phyloP scores from a whole-genome alignment of 2,113 vertebrate species.

The Galemys pyrenaicus region DNA sequence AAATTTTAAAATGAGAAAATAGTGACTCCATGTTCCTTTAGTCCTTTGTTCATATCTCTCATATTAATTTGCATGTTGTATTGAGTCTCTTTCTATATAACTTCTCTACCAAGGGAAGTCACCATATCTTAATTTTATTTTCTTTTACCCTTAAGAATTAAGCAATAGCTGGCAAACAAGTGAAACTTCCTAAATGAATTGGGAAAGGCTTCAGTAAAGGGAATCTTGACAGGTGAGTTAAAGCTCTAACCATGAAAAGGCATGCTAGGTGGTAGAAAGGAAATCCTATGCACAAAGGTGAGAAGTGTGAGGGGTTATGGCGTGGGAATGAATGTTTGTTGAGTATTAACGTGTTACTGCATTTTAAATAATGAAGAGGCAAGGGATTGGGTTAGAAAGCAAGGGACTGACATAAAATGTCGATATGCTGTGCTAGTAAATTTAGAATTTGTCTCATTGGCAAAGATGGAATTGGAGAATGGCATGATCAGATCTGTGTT shows the following conservation, averaged over 20 bases:
- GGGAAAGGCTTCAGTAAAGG: not conserved
- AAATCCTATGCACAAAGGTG: not conserved
- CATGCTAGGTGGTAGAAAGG: not conserved
- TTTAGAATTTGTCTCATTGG: not conserved
- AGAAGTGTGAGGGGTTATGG: not conserved
- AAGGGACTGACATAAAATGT: not conserved
- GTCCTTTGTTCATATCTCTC: not conserved
- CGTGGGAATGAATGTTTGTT: not conserved
- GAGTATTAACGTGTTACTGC: not conserved
- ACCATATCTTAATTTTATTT: not conserved
- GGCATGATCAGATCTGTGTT: not conserved
- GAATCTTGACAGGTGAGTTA: not conserved
- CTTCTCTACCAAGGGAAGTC: not conserved
- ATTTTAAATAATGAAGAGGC: not conserved
- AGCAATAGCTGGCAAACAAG: not conserved
- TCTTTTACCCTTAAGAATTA: not conserved
- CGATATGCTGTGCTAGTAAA: not conserved
- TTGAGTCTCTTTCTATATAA: not conserved
- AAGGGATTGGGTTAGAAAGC: not conserved
- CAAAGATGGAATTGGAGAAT: slow-evolving; percentile 1
- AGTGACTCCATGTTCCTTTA: not conserved
- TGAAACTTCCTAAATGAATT: not conserved
- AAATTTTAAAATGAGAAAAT: slow-evolving; percentile 6
- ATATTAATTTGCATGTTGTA: not conserved
- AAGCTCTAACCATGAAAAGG: not conserved